Conservation (phyloP, 2,888 invertebrate genomes). For the Augochlorella aurata region DNA sequence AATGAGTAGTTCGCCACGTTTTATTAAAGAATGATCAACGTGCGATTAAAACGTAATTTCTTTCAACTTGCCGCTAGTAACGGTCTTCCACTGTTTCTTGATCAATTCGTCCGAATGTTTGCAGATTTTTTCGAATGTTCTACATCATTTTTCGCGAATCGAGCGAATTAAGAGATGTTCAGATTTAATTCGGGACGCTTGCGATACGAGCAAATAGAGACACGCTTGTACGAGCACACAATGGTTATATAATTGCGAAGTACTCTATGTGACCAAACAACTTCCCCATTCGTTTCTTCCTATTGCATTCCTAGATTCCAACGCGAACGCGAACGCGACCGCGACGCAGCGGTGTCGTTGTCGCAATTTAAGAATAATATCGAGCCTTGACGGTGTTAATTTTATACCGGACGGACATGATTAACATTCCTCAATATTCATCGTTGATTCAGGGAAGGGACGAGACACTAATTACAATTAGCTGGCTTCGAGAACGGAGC, state of each 20-base stretch:
- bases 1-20: no score
- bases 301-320: neutral
- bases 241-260: neutral
- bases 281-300: neutral
- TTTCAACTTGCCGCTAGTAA: no score
- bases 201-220: neutral
- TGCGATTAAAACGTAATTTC: no score
- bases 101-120: no score
- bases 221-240: neutral
- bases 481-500: conserved; percentile 14
- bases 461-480: conserved; percentile 53
- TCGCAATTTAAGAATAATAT: conserved; percentile 32
- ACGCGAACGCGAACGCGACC: neutral
- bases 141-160: neutral
- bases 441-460: conserved; percentile 46
- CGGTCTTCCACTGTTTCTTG: no score
- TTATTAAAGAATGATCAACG: no score
- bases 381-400: conserved; percentile 22
- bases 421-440: conserved; percentile 56
- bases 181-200: neutral
- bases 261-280: neutral
- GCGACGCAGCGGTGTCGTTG: neutral
- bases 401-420: conserved; percentile 35
- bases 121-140: no score
- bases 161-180: neutral